phyloP scores from a whole-genome alignment of 2,888 invertebrate genomes.

The Acutogordius australiensis region DNA sequence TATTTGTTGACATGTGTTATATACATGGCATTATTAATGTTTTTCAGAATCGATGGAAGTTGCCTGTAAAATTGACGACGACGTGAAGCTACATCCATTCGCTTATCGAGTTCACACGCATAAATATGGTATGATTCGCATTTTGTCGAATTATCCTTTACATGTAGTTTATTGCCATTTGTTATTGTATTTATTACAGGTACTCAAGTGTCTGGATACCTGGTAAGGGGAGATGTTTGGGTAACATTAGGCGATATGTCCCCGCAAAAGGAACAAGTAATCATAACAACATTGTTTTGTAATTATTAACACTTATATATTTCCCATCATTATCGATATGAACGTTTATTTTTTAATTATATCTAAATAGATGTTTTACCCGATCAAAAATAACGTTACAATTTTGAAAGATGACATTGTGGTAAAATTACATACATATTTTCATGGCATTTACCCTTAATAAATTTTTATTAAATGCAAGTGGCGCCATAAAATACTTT shows the following conservation, averaged over 20 bases:
- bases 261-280: constrained; percentile 11
- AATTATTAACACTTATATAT: too few species aligned
- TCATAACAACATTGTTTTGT: neutral
- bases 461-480: too few species aligned
- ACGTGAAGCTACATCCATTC: constrained; percentile 63
- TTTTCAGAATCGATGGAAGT: constrained; percentile 58
- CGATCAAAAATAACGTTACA: constrained; percentile 1
- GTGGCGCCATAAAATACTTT: too few species aligned
- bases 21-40: too few species aligned
- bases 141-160: neutral
- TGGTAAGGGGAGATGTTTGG: constrained; percentile 31
- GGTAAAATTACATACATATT: neutral
- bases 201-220: constrained; percentile 51
- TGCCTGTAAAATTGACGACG: constrained; percentile 46
- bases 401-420: neutral
- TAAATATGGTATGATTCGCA: constrained; percentile 34
- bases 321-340: too few species aligned
- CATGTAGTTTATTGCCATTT: neutral
- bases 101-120: constrained; percentile 85
- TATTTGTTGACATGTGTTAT: too few species aligned
- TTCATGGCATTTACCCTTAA: too few species aligned
- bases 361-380: constrained; percentile 6
- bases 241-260: constrained; percentile 13
- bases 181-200: too few species aligned
- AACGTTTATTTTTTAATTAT: neutral